phyloP scores from a whole-genome alignment of 2,797 vertebrate genomes.

The Moxostoma hubbsi region DNA sequence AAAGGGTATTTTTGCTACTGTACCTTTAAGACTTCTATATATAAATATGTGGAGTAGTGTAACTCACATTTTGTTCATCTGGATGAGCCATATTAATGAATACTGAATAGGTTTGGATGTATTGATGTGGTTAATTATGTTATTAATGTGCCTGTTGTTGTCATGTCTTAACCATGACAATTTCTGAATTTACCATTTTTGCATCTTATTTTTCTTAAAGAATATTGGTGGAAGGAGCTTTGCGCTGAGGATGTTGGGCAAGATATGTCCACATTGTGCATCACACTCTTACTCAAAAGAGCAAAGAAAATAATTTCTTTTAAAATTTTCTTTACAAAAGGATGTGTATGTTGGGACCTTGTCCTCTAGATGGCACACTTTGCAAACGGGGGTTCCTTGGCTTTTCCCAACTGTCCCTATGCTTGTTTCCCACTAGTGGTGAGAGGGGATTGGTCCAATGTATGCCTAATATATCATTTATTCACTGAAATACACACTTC shows the following conservation, averaged over 20 bases:
- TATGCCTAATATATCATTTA: no score
- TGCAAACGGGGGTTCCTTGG: constrained; percentile 10
- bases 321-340: neutral
- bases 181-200: neutral
- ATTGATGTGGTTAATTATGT: neutral
- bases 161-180: neutral
- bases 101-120: neutral
- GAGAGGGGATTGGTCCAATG: neutral
- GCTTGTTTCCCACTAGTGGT: neutral
- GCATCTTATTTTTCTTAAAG: no score
- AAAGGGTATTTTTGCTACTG: neutral
- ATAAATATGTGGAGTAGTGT: no score
- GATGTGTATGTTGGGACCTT: neutral
- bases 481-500: no score
- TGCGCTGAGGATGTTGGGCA: neutral
- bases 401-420: neutral
- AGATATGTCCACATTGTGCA: neutral
- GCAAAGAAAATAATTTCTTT: no score
- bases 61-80: neutral
- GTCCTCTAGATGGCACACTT: constrained; percentile 68
- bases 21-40: neutral
- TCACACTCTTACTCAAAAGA: neutral
- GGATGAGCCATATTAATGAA: neutral
- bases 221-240: neutral
- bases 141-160: no score